Base-by-base conservation (phyloP, 1,140 invertebrate species). In the Rhopalosiphum maidis region DNA sequence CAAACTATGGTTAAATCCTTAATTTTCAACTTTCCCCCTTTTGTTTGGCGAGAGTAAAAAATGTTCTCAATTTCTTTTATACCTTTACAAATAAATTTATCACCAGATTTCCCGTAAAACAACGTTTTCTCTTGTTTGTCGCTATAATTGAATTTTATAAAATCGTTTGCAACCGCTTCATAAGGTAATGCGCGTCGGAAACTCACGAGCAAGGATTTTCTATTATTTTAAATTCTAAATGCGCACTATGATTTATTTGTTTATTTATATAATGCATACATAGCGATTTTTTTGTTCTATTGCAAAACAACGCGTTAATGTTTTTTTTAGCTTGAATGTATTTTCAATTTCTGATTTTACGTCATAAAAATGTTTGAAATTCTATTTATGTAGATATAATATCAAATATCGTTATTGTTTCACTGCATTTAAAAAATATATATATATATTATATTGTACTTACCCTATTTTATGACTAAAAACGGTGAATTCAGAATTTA, bases 141-240 rank as follows among this genome's bases (percentile, higher is more conserved):
- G 23, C 87, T 54, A 23, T 89, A 89, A 89, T 89, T 89, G 48
- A 54, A 89, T 89, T 89, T 23, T 30, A 4, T 18, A 86, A 86
- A 86, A 46, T 43, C 41, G 25, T 46, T 86, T 9, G 11, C 37
- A 43, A 85, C 35, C 22, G 22, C 37, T 85, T 85, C 60, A 68
- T 68, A 68, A n/a, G 8, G 48, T 23, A 55, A 54, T 35, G 86
- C 87, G n/a, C 54, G 35, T 21, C 60, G 30, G 60, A 30, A 35
- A 89, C 48, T 54, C 37, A 1, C 2, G 37, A 25, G 83, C 37
- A 37, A 54, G 54, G 21, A 87, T 41, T 41, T 46, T n/a, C n/a
- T 88, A 88, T 88, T 89, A 89, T 54, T 89, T 89, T 23, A 89
- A 37, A 89, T 89, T 54, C 87, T 54, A 54, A 89, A 35, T 54